Percentiles rank a stretch among this genome's conserved stretches.
These are phyloP conservation scores for Hydrophis major DNA, from an alignment of 2,797 vertebrate species.

Conservation along the genomic window DNA sequence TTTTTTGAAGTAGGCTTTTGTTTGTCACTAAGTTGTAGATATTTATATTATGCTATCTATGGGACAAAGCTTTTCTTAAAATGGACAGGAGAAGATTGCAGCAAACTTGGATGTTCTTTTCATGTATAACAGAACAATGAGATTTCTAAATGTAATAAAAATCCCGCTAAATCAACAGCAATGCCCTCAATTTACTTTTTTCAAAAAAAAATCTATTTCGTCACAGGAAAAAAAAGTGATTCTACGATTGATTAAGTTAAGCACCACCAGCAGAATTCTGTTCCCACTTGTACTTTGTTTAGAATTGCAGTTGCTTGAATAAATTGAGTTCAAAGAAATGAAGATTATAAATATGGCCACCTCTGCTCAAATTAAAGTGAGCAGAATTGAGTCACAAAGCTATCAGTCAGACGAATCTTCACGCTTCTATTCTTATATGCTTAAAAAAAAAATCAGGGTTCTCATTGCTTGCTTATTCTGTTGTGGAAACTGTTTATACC, in stretches of 20 bases:
- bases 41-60: neutral
- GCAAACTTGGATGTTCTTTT: neutral
- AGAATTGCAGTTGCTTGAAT: neutral
- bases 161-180: neutral
- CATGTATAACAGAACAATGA: neutral
- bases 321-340: neutral
- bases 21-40: neutral
- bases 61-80: neutral
- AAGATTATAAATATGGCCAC: neutral
- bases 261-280: neutral
- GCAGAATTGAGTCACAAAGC: neutral
- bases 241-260: neutral
- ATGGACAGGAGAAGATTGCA: slow-evolving; percentile 7
- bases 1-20: neutral
- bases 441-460: neutral
- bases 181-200: neutral
- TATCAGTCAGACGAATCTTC: neutral
- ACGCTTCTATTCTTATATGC: neutral
- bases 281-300: neutral
- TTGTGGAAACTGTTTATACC: neutral
- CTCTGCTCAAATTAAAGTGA: neutral
- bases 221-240: neutral
- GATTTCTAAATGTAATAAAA: neutral
- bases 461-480: neutral
- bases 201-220: neutral